Base-by-base conservation (phyloP, 2,113 vertebrate species). In the Oryzias melastigma region DNA sequence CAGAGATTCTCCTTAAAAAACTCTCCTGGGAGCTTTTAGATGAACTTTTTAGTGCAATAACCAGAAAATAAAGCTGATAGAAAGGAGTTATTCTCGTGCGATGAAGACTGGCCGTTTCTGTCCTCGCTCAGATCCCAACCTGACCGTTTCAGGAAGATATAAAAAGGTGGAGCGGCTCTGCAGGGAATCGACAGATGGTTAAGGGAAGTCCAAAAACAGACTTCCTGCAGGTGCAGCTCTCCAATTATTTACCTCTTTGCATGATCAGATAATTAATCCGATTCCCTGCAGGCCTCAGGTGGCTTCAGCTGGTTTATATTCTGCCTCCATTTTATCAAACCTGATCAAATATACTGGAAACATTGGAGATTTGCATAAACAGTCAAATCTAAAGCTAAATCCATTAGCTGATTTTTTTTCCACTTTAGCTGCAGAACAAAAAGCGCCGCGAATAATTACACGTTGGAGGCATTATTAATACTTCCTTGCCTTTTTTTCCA, bases 121-220 rank as follows among this genome's bases (percentile, higher is more conserved):
- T 61, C 27, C 29, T 4, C 6, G 17, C 10, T 42, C 10, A 68
- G 18, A 61, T 54, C 51, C 29, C 10, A 24, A 53, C 10, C 67
- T 44, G 7, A 51, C 10, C 20, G 58, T 22, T 56, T 35, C 5
- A 1, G 14, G 15, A 56, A 24, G 44, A 16, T 27, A 50, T 35
- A 44, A 0, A 46, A 59, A 65, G 49, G 14, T 64, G 45, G 18
- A 66, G 59, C 52, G 7, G 16, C n/a, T 52, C 45, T 24, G 17
- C 41, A 8, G 56, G 58, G 55, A 74, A 64, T 41, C 29, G 61
- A 62, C 65, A 68, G 68, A 75, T 63, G 64, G 67, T 58, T 59
- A 72, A 72, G 25, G 18, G 41, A 52, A 71, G 48, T 49, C 73
- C 60, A 51, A 25, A 14, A 19, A 44, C 51, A 65, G 62, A 43